Percentiles rank a stretch among this genome's conserved stretches.
phyloP scores from a whole-genome alignment of 2,888 invertebrate genomes.

The Oscheius sp. region DNA sequence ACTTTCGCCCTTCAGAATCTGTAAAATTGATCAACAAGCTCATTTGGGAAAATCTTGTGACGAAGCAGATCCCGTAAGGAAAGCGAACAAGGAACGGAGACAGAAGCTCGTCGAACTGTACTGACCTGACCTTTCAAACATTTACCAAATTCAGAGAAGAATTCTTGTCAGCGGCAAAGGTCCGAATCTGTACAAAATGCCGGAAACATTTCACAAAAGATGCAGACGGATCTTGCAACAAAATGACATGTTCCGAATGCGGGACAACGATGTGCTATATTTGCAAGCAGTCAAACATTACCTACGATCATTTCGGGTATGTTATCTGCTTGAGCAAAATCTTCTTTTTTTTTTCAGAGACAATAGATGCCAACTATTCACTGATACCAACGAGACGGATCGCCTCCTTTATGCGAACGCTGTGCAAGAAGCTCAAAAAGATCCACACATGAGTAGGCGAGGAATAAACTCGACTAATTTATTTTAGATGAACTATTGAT shows the following conservation, averaged over 20 bases:
- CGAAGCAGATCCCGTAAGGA: conserved; percentile 15
- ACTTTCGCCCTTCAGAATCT: conserved; percentile 3
- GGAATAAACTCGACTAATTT: not conserved
- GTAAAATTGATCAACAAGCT: not conserved
- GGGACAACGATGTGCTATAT: conserved; percentile 19
- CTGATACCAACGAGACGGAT: conserved; percentile 7
- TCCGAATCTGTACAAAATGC: conserved; percentile 20
- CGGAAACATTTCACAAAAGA: conserved; percentile 9
- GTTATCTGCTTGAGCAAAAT: not conserved
- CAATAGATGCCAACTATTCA: not conserved
- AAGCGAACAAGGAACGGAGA: not conserved
- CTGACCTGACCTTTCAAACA: not conserved
- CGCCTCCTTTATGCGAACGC: not conserved
- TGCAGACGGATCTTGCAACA: conserved; percentile 9
- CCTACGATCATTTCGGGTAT: conserved; percentile 14
- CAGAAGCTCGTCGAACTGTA: not conserved
- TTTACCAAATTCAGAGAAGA: conserved; percentile 16
- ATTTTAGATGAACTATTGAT: not conserved
- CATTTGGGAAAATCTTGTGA: conserved; percentile 18
- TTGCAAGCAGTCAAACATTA: conserved; percentile 8
- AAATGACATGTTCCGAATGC: conserved; percentile 11
- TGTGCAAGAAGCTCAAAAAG: not conserved
- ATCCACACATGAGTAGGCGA: not conserved
- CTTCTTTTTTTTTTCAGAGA: no score
- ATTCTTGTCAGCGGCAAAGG: conserved; percentile 1